A percentile compares a stretch with the other conserved stretches of the same genome.
Evolutionary conservation across 2,113 vertebrate species (phyloP).

Genomic region (Sylvietta virens): DNA sequence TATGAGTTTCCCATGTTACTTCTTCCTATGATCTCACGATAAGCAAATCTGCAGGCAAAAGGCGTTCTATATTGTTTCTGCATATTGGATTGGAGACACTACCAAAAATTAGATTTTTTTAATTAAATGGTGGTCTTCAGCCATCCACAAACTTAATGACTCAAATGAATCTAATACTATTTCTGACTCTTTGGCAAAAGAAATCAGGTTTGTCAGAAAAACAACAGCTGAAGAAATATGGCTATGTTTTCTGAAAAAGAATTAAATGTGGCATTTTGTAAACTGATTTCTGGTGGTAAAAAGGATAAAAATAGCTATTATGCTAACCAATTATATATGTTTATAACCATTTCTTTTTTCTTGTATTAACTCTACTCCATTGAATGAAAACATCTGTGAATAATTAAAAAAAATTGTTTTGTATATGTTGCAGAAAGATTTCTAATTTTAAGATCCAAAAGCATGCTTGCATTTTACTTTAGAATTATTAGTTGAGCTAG

Average conservation of each 20-base stretch:
- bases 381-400: background rate
- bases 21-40: background rate
- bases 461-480: background rate
- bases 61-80: background rate
- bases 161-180: background rate
- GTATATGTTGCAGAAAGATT: background rate
- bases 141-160: background rate
- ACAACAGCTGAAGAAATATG: background rate
- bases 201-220: background rate
- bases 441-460: background rate
- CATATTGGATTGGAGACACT: background rate
- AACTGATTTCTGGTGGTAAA: background rate
- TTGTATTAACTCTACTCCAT: background rate
- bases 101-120: background rate
- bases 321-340: background rate
- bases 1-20: background rate
- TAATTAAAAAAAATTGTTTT: background rate
- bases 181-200: background rate
- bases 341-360: background rate
- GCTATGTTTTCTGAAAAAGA: rapidly evolving
- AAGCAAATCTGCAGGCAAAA: background rate
- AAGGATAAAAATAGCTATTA: background rate
- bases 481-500: background rate
- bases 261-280: background rate
- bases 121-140: background rate